A percentile compares a stretch with the other conserved stretches of the same genome.
phyloP scores from a whole-genome alignment of 2,888 invertebrate species.

The Amphipoea lucens region DNA sequence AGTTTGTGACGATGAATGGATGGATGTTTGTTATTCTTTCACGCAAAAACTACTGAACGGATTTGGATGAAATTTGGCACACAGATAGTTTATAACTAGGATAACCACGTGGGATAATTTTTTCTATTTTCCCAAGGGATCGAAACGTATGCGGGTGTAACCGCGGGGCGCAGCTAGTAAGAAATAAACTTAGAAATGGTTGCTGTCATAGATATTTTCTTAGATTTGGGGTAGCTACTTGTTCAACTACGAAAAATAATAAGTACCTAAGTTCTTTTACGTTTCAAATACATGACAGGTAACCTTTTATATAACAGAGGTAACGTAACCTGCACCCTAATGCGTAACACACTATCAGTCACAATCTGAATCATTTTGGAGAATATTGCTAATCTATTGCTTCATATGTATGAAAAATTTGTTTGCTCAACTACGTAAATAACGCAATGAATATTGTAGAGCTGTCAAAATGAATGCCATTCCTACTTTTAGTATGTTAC shows the following conservation, averaged over 20 bases:
- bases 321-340: not conserved
- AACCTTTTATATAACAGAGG: not conserved
- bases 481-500: not conserved
- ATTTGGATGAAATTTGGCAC: no score
- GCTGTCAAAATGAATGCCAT: no score
- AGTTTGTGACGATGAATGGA: no score
- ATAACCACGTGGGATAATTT: no score
- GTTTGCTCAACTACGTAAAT: not conserved
- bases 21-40: no score
- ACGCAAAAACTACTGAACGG: no score
- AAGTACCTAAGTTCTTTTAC: not conserved
- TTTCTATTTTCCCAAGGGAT: no score
- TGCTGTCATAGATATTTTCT: not conserved
- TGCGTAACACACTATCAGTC: not conserved
- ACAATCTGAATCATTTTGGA: not conserved
- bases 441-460: not conserved
- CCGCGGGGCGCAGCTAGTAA: not conserved
- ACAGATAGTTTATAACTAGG: no score
- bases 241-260: constrained; percentile 3
- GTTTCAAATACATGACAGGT: not conserved
- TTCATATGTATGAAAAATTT: not conserved
- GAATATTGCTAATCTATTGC: not conserved
- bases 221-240: not conserved
- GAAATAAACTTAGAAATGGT: constrained; percentile 22
- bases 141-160: no score